Percentiles rank a stretch among this genome's conserved stretches.
Conservation (phyloP, 2,888 invertebrate genomes). For the Protonemura montana region DNA sequence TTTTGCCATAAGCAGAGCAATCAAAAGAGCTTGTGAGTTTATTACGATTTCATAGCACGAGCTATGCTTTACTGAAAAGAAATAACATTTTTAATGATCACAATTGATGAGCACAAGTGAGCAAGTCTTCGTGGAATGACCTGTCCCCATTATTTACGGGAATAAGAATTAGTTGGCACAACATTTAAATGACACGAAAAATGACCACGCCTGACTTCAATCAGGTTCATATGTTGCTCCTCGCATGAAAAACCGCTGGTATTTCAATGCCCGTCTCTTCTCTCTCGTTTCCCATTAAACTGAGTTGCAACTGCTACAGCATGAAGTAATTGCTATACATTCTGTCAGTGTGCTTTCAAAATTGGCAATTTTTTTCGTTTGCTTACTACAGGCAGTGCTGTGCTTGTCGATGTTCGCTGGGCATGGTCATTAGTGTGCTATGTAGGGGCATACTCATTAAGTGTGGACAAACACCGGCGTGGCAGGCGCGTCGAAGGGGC, state of each 20-base stretch:
- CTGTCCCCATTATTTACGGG: constrained; percentile 5
- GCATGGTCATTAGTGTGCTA: constrained; percentile 26
- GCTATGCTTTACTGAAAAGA: background rate
- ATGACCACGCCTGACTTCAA: background rate
- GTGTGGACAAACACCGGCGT: constrained; percentile 30
- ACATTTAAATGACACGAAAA: background rate
- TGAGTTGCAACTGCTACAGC: background rate
- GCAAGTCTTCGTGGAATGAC: background rate
- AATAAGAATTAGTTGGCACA: background rate
- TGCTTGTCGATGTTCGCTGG: background rate
- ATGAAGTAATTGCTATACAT: constrained; percentile 33
- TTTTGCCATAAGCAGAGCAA: background rate
- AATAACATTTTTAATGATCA: background rate
- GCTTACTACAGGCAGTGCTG: background rate
- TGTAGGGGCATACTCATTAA: constrained; percentile 35
- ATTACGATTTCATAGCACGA: background rate
- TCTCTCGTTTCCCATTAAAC: constrained; percentile 20
- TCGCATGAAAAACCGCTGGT: background rate
- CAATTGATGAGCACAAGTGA: background rate
- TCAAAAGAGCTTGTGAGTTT: background rate
- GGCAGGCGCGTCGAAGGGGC: too few relatives aligned
- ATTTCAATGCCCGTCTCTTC: background rate
- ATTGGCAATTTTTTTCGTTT: constrained; percentile 37
- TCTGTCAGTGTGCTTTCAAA: constrained; percentile 22
- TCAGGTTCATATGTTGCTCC: background rate